Percentiles rank a stretch among this genome's conserved stretches.
Evolutionary conservation across 2,797 vertebrate species (phyloP).

Genomic region (Pipistrellus pygmaeus): DNA sequence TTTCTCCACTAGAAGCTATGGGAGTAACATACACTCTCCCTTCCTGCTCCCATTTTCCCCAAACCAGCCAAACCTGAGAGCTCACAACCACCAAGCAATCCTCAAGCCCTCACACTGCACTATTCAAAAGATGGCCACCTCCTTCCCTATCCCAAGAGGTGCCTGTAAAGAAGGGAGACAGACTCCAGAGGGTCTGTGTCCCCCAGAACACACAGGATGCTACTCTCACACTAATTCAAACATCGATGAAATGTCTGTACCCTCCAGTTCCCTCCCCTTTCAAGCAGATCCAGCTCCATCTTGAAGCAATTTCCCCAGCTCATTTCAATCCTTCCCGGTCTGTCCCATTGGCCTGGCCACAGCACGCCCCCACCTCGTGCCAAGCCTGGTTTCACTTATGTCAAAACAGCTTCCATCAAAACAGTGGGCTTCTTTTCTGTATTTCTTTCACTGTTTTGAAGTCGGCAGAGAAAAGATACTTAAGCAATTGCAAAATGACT

Average conservation of each 20-base stretch:
- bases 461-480: conserved; percentile 43
- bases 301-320: conserved; percentile 75
- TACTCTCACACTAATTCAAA: conserved; percentile 21
- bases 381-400: conserved; percentile 77
- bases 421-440: conserved; percentile 45
- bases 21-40: neutral
- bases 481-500: conserved; percentile 30
- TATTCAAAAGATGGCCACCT: neutral
- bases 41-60: neutral
- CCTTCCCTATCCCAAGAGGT: neutral
- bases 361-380: neutral
- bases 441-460: conserved; percentile 62
- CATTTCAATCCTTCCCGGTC: conserved; percentile 57
- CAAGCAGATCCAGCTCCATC: conserved; percentile 73
- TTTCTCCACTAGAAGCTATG: neutral
- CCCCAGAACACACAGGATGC: neutral
- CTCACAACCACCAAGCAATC: neutral
- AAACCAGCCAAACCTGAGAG: neutral
- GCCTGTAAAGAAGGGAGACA: neutral
- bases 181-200: neutral
- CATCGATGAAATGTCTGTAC: conserved; percentile 38
- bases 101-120: neutral
- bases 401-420: conserved; percentile 72
- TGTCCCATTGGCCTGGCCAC: conserved; percentile 45
- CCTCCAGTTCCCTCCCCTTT: conserved; percentile 53